These are phyloP conservation scores for Sminthurides bifidus DNA, from an alignment of 1,140 invertebrate genomes.

Conservation along the genomic window DNA sequence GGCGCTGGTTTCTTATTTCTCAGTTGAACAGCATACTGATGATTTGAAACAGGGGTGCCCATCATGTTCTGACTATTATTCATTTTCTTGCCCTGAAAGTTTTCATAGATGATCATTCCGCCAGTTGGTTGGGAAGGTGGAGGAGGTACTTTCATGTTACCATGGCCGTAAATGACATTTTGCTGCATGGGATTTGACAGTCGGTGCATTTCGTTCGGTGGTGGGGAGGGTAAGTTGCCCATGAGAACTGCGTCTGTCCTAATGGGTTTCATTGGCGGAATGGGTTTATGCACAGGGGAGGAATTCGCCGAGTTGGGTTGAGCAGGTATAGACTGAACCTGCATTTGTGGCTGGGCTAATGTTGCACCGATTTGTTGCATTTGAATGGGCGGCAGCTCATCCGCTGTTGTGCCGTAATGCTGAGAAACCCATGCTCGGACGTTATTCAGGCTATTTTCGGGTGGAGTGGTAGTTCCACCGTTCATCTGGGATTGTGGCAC, in stretches of 20 bases:
- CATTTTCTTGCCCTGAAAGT: slow-evolving; percentile 23
- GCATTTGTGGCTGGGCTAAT: not conserved
- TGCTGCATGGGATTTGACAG: too few relatives aligned
- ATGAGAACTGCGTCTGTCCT: not conserved
- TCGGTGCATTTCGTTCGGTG: too few relatives aligned
- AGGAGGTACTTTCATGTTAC: not conserved
- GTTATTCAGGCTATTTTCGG: slow-evolving; percentile 42
- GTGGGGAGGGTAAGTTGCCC: too few relatives aligned
- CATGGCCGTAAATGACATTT: too few relatives aligned
- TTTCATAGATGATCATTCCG: slow-evolving; percentile 27
- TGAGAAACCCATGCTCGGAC: slow-evolving; percentile 83
- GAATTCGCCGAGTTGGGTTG: not conserved
- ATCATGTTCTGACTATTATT: slow-evolving; percentile 1
- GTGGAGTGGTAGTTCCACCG: not conserved
- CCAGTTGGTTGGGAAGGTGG: not conserved
- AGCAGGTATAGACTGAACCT: too few relatives aligned
- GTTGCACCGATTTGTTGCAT: not conserved
- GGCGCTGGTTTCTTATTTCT: slow-evolving; percentile 29
- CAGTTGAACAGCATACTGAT: slow-evolving; percentile 22
- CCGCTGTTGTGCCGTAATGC: slow-evolving; percentile 53
- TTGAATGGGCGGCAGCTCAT: slow-evolving; percentile 38
- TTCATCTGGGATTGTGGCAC: not conserved
- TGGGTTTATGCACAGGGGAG: not conserved
- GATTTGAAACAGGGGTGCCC: not conserved
- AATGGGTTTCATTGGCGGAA: slow-evolving; percentile 2